Evolutionary conservation across 2,888 invertebrate species (phyloP), one percentile per base, ranked within the genome.

Genomic region (Apomyelois bistriatella): DNA sequence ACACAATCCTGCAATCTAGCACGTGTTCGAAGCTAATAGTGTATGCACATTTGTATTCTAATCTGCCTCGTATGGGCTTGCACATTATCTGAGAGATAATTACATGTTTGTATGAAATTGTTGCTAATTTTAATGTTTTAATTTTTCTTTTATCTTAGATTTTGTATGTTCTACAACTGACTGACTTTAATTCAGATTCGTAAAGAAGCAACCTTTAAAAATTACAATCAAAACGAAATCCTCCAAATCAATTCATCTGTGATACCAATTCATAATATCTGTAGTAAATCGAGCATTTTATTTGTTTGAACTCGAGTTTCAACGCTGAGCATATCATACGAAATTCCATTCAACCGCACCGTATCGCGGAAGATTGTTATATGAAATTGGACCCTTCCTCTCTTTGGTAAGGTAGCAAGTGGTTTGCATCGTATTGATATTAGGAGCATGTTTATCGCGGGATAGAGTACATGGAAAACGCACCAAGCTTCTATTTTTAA

Each of bases 401-500:
- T 59, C 80, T 38, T 52, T 5, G 5, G 56, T 69, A 81, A 68
- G 67, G 71, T 55, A 54, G 56, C 55, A 53, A 56, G 53, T 56
- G 53, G 60, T 53, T 54, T 54, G 58, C 58, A 60, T 56, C 53
- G 58, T 58, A 54, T 48, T 16, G 48, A 54, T 60, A 61, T 60
- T 55, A 65, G 61, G 66, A 62, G 59, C 58, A 68, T 71, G 72
- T 76, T 74, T 78, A 83, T 76, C 76, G 72, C 68, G 61, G 68
- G 65, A 60, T 58, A 69, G 74, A 75, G 80, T 77, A 75, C 80
- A 80, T 81, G 76, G 79, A 83, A 85, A 86, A 85, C 87, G 85
- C 86, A 87, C 79, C 72, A 75, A 77, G 78, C 71, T 69, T 84
- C 88, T 89, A 89, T 89, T 89, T 88, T 88, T 89, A 87, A 85